Evolutionary conservation across 1,140 invertebrate genomes (phyloP), one percentile per base, ranked within the genome.

Genomic region (Latrodectus geometricus): DNA sequence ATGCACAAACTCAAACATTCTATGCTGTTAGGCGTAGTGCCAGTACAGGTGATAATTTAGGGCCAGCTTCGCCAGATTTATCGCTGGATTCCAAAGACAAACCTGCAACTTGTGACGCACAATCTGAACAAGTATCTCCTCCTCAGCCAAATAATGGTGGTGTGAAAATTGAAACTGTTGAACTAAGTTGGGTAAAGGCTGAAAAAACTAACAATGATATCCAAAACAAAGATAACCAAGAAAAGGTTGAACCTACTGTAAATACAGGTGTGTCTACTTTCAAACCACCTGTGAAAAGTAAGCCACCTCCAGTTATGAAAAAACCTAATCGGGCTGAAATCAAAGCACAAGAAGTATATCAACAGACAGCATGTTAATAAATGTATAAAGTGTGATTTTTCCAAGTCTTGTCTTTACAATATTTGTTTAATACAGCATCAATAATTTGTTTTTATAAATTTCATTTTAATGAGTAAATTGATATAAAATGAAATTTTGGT

Each of bases 211-310:
- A 74, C 70, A 77, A 23, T 50, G 70, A 81, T 49, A 23, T 66
- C 20, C 35, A 56, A 78, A 56, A 23, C 69, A 75, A 79, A 75
- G 68, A 21, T 14, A 15, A 11, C 14, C 50, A 50, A 12, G 70
- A 88, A 11, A 88, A 78, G 48, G 78, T 74, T 8, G 77, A 75
- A 35, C 93, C 93, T 61, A 91, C 92, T 56, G 92, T 93, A 85
- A 61, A 93, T 93, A 77, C 93, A 92, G 54, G 92, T 92, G 89
- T 93, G 93, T 91, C 91, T 72, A 92, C 94, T 74, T 93, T 94
- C 75, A 95, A 95, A 89, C 94, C 94, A 8, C 93, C 94, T 88
- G 92, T 95, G 20, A 95, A 95, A 89, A 93, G 93, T 17, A 95
- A 95, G 23, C 85, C 85, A 90, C 95, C 95, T 3, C 93, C 94